A percentile compares a stretch with the other conserved stretches of the same genome.
phyloP scores from a whole-genome alignment of 2,113 vertebrate species.

The Grantiella picta region DNA sequence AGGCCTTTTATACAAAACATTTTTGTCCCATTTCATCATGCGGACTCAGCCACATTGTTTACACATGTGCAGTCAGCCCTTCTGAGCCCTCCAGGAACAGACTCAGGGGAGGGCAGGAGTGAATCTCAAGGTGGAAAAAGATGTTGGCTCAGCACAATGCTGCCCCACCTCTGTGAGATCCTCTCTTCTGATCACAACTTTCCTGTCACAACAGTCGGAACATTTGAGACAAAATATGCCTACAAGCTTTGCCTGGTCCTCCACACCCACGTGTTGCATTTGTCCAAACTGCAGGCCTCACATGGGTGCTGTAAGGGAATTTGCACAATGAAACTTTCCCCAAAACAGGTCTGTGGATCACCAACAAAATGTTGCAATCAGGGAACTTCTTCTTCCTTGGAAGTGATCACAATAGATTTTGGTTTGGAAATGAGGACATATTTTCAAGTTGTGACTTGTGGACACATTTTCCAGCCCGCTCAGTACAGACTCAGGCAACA shows the following conservation, averaged over 20 bases:
- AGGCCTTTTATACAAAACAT: background rate
- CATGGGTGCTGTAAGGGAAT: background rate
- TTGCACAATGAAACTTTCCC: fast-evolving
- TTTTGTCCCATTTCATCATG: background rate
- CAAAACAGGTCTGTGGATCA: background rate
- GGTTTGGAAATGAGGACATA: background rate
- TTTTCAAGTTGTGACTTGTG: background rate
- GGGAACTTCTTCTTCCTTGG: background rate
- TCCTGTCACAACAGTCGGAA: background rate
- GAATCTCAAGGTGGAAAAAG: background rate
- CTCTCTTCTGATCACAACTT: background rate
- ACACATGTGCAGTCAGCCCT: background rate
- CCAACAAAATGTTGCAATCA: background rate
- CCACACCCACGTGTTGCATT: fast-evolving
- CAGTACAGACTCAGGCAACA: background rate
- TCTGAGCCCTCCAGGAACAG: background rate
- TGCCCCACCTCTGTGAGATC: background rate
- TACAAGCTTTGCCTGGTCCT: background rate
- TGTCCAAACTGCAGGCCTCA: background rate
- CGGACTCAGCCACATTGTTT: background rate
- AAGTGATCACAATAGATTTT: background rate
- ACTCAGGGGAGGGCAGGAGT: background rate
- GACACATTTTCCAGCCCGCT: background rate
- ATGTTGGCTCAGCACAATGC: background rate
- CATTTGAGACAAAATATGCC: background rate